These are phyloP conservation scores for Plebejus argus DNA, from an alignment of 2,888 invertebrate genomes.

Conservation along the genomic window DNA sequence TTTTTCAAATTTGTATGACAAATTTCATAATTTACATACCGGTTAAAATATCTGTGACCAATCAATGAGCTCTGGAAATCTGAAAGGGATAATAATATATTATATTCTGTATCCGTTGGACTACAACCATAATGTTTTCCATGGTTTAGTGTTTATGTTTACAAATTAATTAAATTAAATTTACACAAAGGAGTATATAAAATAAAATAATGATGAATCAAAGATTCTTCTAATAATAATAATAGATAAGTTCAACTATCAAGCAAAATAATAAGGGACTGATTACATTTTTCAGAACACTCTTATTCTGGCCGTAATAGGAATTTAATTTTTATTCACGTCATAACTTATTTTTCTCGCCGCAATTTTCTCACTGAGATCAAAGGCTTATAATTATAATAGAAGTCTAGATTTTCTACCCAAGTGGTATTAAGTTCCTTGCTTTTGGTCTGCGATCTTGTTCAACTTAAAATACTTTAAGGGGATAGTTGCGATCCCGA, in stretches of 20 bases:
- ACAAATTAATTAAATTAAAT: too few relatives aligned
- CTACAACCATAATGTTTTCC: neutral
- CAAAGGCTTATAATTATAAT: conserved; percentile 8
- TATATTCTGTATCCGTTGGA: too few relatives aligned
- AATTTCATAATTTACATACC: too few relatives aligned
- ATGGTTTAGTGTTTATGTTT: neutral
- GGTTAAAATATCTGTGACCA: too few relatives aligned
- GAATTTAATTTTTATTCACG: conserved; percentile 14
- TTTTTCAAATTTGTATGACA: too few relatives aligned
- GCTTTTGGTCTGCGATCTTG: too few relatives aligned
- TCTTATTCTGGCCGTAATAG: neutral
- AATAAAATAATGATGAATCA: neutral
- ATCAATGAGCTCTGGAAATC: too few relatives aligned
- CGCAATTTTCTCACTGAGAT: conserved; percentile 6
- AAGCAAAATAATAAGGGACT: neutral
- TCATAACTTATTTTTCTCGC: neutral
- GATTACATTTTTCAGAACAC: neutral
- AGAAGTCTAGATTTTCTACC: neutral
- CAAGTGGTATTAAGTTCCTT: neutral
- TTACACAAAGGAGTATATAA: too few relatives aligned
- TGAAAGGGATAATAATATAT: too few relatives aligned
- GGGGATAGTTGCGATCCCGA: too few relatives aligned
- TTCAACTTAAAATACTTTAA: too few relatives aligned
- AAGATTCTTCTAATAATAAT: neutral
- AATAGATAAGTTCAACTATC: neutral